Percentiles rank a stretch among this genome's conserved stretches.
Evolutionary conservation across 1,140 invertebrate genomes (phyloP).

Genomic region (Drosophila rhopaloa): DNA sequence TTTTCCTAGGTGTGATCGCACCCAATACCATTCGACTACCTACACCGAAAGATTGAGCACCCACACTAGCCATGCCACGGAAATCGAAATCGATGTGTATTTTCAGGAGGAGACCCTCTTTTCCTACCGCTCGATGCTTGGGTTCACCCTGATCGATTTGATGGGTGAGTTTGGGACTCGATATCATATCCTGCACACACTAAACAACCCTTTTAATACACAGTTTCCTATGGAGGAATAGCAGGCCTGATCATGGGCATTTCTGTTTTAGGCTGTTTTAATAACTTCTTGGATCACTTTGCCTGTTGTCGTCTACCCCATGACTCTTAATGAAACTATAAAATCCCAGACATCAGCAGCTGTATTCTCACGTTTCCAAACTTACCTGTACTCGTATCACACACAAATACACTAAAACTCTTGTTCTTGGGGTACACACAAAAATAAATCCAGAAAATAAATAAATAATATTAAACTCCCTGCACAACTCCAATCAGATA

Average conservation of each 20-base stretch:
- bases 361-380: slow-evolving; percentile 48
- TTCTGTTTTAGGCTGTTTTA: slow-evolving; percentile 61
- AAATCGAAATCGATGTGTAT: slow-evolving; percentile 62
- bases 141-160: slow-evolving; percentile 68
- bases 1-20: slow-evolving; percentile 63
- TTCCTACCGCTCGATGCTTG: slow-evolving; percentile 65
- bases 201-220: neutral
- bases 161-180: slow-evolving; percentile 45
- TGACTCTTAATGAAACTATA: slow-evolving; percentile 1
- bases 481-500: slow-evolving; percentile 24
- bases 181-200: neutral
- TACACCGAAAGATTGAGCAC: slow-evolving; percentile 53
- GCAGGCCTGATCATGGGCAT: slow-evolving; percentile 72
- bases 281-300: slow-evolving; percentile 55
- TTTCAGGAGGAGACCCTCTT: slow-evolving; percentile 74
- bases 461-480: slow-evolving; percentile 38
- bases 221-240: slow-evolving; percentile 73
- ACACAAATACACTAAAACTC: neutral
- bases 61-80: neutral
- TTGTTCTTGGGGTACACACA: slow-evolving; percentile 12
- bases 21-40: slow-evolving; percentile 62
- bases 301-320: slow-evolving; percentile 34
- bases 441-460: slow-evolving; percentile 26
- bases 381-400: slow-evolving; percentile 38
- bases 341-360: slow-evolving; percentile 16